Evolutionary conservation across 2,888 invertebrate species (phyloP).

Genomic region (Leucania comma): DNA sequence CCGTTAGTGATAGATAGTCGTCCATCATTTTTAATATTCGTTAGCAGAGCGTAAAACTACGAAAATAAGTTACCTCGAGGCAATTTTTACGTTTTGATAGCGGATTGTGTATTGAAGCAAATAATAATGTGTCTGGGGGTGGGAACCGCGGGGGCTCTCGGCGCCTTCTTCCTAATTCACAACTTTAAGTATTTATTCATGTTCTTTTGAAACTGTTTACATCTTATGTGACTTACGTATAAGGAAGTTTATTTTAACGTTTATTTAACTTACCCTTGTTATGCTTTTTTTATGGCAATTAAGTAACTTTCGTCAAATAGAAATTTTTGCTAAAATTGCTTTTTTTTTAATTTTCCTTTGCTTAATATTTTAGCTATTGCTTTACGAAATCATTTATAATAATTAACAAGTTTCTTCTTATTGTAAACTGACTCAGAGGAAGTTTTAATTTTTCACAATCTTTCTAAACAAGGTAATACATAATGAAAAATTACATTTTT

Average conservation of each 20-base stretch:
- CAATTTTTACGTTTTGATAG: slow-evolving; percentile 72
- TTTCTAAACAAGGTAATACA: not conserved
- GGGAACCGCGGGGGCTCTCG: slow-evolving; percentile 58
- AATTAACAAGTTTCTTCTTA: not conserved
- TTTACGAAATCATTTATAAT: not conserved
- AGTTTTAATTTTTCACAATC: not conserved
- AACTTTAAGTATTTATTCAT: slow-evolving; percentile 67
- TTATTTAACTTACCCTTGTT: slow-evolving; percentile 34
- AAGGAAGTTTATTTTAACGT: slow-evolving; percentile 41
- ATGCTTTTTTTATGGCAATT: not conserved
- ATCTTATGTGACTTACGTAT: slow-evolving; percentile 51
- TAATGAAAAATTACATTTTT: not conserved
- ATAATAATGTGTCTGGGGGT: slow-evolving; percentile 75
- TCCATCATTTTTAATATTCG: slow-evolving; percentile 77
- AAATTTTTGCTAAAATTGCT: too few relatives aligned
- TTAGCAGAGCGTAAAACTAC: slow-evolving; percentile 66
- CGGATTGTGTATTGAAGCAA: slow-evolving; percentile 73
- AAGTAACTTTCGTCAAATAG: not conserved
- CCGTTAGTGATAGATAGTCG: slow-evolving; percentile 71
- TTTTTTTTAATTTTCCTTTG: not conserved
- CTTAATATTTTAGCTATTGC: not conserved
- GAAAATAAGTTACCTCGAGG: slow-evolving; percentile 63
- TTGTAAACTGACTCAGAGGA: not conserved
- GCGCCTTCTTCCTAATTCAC: slow-evolving; percentile 66
- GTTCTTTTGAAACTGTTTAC: slow-evolving; percentile 62